Evolutionary conservation across 1,140 invertebrate genomes (phyloP), one percentile per base, ranked within the genome.

Genomic region (Theocolax elegans): DNA sequence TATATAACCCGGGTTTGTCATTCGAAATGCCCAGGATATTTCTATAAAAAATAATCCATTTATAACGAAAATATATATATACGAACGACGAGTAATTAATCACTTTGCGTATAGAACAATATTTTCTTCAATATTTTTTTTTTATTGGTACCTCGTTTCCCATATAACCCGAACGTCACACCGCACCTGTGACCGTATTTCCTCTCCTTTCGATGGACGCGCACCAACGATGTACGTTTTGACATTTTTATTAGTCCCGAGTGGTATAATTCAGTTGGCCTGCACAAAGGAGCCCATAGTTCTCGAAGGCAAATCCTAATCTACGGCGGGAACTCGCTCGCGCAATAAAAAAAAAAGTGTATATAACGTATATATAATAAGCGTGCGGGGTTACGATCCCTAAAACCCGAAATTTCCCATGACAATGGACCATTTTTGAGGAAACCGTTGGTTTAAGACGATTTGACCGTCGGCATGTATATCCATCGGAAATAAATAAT

Each of bases 401-500:
- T 35, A 6, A 6, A 35, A n/a, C n/a, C n/a, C n/a, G n/a, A 63
- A 31, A 15, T 49, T 63, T 29, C 1, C 8, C n/a, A 62, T 46
- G 17, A 48, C 59, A n/a, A 31, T 13, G 17, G 3, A 9, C 9
- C 29, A 15, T 21, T n/a, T n/a, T n/a, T n/a, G n/a, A n/a, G n/a
- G n/a, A n/a, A n/a, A n/a, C n/a, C n/a, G n/a, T n/a, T n/a, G n/a
- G n/a, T n/a, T n/a, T n/a, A n/a, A n/a, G n/a, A n/a, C n/a, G n/a
- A n/a, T n/a, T n/a, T n/a, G n/a, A n/a, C n/a, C n/a, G n/a, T n/a
- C n/a, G n/a, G n/a, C n/a, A n/a, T n/a, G n/a, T n/a, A n/a, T n/a
- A n/a, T n/a, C 15, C 38, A 44, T 56, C 49, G 31, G 3, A 56
- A 42, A 65, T 56, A 56, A 56, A 56, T 66, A 42, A 54, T 31